A percentile compares a stretch with the other conserved stretches of the same genome.
phyloP scores from a whole-genome alignment of 2,888 invertebrate species.

The Andrena bucephala region DNA sequence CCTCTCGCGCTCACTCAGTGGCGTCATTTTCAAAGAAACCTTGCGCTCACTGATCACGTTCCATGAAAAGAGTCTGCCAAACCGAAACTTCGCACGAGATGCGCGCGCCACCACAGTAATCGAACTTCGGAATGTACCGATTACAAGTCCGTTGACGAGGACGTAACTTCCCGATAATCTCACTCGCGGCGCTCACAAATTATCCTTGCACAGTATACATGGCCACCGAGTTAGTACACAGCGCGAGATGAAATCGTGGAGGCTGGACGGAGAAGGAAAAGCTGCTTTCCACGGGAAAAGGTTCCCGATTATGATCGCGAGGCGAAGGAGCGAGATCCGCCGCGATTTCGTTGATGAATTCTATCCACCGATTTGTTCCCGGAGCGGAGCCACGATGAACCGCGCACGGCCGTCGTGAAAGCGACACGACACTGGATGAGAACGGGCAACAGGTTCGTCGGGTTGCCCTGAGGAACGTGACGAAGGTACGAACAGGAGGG shows the following conservation, averaged over 20 bases:
- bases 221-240: not conserved
- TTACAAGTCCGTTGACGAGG: not conserved
- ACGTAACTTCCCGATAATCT: not conserved
- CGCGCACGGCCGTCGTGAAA: conserved; percentile 60
- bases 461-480: conserved; percentile 69
- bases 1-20: not conserved
- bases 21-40: conserved; percentile 4
- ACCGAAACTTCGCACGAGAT: not conserved
- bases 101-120: not conserved
- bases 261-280: not conserved
- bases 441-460: conserved; percentile 77
- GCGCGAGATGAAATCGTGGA: not conserved
- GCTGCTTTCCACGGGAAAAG: not conserved
- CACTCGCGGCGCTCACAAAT: conserved; percentile 5
- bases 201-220: not conserved
- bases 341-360: not conserved
- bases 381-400: conserved; percentile 18
- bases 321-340: not conserved
- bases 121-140: not conserved
- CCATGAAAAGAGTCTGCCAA: too few species aligned
- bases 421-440: conserved; percentile 73
- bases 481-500: conserved; percentile 48
- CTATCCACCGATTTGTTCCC: not conserved
- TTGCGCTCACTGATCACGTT: not conserved
- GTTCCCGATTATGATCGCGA: not conserved